phyloP scores from a whole-genome alignment of 2,113 vertebrate genomes.

The Lepus europaeus region DNA sequence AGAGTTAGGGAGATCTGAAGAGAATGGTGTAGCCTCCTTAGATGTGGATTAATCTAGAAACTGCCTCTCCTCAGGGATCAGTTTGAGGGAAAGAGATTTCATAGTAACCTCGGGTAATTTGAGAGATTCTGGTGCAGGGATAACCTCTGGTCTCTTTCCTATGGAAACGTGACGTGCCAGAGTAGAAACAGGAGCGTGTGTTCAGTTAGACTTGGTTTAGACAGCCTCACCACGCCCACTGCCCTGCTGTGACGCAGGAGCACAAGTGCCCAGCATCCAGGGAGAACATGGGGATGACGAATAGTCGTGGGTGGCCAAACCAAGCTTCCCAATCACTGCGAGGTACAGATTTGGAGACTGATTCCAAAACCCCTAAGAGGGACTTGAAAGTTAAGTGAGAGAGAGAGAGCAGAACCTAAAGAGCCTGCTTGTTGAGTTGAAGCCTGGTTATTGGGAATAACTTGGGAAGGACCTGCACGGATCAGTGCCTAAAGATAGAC shows the following conservation, averaged over 20 bases:
- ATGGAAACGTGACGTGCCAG: background rate
- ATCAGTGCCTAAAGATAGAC: background rate
- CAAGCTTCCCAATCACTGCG: background rate
- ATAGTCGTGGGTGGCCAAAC: background rate
- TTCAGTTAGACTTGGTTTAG: background rate
- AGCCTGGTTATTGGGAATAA: background rate
- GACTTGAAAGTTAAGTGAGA: background rate
- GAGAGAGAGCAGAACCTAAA: background rate
- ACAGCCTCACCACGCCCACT: background rate
- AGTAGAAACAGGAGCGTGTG: background rate
- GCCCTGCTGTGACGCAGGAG: background rate
- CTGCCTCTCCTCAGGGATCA: background rate
- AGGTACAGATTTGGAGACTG: background rate
- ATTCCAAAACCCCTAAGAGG: background rate
- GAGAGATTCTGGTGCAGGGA: background rate
- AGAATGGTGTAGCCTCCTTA: background rate
- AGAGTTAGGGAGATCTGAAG: background rate
- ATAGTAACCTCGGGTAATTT: background rate
- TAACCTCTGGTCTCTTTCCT: background rate
- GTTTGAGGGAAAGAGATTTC: background rate
- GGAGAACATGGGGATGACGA: background rate
- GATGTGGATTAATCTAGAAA: background rate
- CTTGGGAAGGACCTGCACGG: background rate
- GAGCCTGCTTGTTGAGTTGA: background rate
- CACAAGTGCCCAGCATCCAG: background rate